phyloP scores from a whole-genome alignment of 2,113 vertebrate genomes.

The Egretta garzetta region DNA sequence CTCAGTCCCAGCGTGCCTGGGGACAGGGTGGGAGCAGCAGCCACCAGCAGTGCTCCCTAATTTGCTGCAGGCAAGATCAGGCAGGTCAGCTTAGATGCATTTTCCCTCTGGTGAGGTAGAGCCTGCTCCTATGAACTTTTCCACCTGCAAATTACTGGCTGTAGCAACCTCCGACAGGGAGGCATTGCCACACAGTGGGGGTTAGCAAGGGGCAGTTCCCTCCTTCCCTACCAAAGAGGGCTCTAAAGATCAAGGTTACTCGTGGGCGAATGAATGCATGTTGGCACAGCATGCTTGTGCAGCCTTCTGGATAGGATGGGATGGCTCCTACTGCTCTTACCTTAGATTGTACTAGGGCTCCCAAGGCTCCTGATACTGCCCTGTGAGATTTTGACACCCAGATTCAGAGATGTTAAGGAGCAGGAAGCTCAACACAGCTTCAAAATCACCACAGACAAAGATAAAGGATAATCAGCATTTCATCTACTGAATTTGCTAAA shows the following conservation, averaged over 20 bases:
- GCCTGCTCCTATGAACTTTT: neutral
- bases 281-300: neutral
- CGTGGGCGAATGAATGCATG: fast-evolving
- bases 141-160: neutral
- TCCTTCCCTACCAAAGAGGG: neutral
- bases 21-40: neutral
- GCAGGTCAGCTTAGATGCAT: neutral
- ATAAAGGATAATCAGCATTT: neutral
- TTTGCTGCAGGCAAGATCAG: neutral
- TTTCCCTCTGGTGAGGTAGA: neutral
- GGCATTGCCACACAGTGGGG: neutral
- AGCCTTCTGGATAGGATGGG: neutral
- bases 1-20: neutral
- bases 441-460: neutral
- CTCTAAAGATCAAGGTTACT: neutral
- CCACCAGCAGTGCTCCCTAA: neutral
- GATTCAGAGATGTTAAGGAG: neutral
- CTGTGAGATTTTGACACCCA: neutral
- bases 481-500: neutral
- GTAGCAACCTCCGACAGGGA: neutral
- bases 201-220: neutral
- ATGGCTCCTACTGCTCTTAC: neutral
- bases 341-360: neutral
- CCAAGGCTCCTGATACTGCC: neutral
- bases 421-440: neutral